These are phyloP conservation scores for Metopolophium dirhodum DNA, from an alignment of 1,140 invertebrate genomes.

Conservation along the genomic window DNA sequence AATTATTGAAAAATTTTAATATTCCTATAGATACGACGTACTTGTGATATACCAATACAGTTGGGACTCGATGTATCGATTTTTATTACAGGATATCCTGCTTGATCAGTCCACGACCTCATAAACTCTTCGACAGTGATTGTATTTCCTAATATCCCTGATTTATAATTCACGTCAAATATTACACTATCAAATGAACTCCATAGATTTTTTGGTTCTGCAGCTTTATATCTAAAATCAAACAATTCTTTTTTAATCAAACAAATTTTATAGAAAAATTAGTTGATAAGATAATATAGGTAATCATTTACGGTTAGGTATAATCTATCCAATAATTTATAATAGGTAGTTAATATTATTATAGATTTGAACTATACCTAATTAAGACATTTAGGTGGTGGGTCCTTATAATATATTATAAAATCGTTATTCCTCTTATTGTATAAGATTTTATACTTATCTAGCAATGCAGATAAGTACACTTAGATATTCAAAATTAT, in stretches of 20 bases:
- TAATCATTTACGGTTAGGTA: too few relatives aligned
- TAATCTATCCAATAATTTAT: too few relatives aligned
- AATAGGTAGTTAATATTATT: too few relatives aligned
- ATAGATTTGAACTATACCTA: too few relatives aligned
- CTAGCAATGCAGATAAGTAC: too few relatives aligned
- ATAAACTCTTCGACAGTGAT: slow-evolving; percentile 57
- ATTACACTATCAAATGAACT: slow-evolving; percentile 39
- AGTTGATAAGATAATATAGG: neutral
- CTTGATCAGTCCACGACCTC: slow-evolving; percentile 67
- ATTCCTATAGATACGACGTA: neutral
- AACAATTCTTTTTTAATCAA: neutral
- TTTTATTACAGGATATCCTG: slow-evolving; percentile 68
- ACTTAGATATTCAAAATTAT: neutral
- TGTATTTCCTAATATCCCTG: neutral
- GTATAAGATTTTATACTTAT: too few relatives aligned
- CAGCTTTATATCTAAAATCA: slow-evolving; percentile 34
- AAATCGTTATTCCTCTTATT: too few relatives aligned
- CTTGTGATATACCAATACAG: slow-evolving; percentile 14
- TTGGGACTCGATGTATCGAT: slow-evolving; percentile 58
- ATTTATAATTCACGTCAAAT: slow-evolving; percentile 6
- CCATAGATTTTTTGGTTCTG: slow-evolving; percentile 50
- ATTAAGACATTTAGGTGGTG: too few relatives aligned
- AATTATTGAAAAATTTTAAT: neutral
- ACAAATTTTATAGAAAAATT: too few relatives aligned
- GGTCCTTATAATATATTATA: too few relatives aligned